phyloP scores from a whole-genome alignment of 2,888 invertebrate genomes.

The Cryptosula pallasiana region DNA sequence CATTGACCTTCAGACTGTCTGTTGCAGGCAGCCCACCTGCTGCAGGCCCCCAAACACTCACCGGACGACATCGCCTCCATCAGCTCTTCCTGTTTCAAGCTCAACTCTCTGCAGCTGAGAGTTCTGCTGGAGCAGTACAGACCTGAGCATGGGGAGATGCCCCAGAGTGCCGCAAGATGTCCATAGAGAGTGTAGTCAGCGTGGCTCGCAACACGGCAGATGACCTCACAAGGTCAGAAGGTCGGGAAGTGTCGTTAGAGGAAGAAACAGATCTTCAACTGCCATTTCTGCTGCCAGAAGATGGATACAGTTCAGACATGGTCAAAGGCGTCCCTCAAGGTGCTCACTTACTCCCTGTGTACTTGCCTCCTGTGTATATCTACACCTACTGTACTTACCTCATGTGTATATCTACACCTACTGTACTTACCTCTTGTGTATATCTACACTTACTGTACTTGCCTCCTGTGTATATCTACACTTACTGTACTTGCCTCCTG shows the following conservation, averaged over 20 bases:
- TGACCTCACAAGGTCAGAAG: conserved; percentile 73
- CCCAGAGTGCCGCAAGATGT: conserved; percentile 29
- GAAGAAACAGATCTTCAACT: conserved; percentile 79
- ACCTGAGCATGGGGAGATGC: conserved; percentile 60
- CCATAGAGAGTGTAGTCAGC: conserved; percentile 36
- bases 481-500: no score
- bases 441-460: no score
- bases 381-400: no score
- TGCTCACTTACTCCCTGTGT: no score
- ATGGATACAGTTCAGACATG: conserved; percentile 95
- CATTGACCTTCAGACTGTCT: no score
- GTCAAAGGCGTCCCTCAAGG: conserved; percentile 81
- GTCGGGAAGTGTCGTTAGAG: conserved; percentile 81
- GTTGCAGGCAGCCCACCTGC: conserved; percentile 80
- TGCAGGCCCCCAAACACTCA: conserved; percentile 73
- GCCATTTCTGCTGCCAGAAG: conserved; percentile 88
- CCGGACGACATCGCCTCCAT: conserved; percentile 84
- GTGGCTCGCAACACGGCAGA: conserved; percentile 63
- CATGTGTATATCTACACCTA: no score
- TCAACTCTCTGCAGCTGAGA: conserved; percentile 89
- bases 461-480: no score
- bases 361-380: no score
- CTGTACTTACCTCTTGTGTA: no score
- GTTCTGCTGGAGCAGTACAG: conserved; percentile 76
- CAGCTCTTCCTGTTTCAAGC: conserved; percentile 87